phyloP scores from a whole-genome alignment of 2,888 invertebrate species.

The Yponomeuta sedellus region DNA sequence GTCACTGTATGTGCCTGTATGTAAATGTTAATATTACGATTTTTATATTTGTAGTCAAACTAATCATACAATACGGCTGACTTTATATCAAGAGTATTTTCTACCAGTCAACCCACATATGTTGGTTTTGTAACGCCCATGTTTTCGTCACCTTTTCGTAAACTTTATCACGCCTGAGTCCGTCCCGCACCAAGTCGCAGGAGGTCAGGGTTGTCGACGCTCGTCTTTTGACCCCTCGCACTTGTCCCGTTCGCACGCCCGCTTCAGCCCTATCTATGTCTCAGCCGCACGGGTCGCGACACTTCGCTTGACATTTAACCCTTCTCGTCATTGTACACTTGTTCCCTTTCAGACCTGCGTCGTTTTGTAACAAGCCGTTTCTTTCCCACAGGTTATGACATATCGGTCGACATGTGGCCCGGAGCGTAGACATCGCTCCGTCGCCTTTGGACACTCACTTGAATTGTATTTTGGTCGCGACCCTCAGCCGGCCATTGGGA shows the following conservation, averaged over 20 bases:
- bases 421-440: slow-evolving; percentile 45
- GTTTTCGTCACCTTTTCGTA: too few relatives aligned
- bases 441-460: slow-evolving; percentile 48
- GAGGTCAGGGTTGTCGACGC: slow-evolving; percentile 73
- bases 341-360: slow-evolving; percentile 46
- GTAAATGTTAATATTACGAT: too few relatives aligned
- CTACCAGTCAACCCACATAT: too few relatives aligned
- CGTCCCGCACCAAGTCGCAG: slow-evolving; percentile 55
- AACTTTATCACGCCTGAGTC: slow-evolving; percentile 32
- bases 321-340: slow-evolving; percentile 64
- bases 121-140: too few relatives aligned
- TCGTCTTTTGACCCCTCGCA: slow-evolving; percentile 70
- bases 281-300: slow-evolving; percentile 65
- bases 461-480: slow-evolving; percentile 54
- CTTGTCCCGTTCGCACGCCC: slow-evolving; percentile 39
- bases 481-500: slow-evolving; percentile 70
- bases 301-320: slow-evolving; percentile 73
- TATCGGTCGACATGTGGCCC: slow-evolving; percentile 73
- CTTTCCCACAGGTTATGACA: slow-evolving; percentile 72
- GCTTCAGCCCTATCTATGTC: slow-evolving; percentile 37
- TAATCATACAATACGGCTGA: too few relatives aligned
- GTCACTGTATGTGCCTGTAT: too few relatives aligned
- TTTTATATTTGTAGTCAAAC: too few relatives aligned
- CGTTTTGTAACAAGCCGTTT: slow-evolving; percentile 41
- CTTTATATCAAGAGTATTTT: too few relatives aligned